Evolutionary conservation across 1,140 invertebrate genomes (phyloP).

Genomic region (Heliothis virescens): DNA sequence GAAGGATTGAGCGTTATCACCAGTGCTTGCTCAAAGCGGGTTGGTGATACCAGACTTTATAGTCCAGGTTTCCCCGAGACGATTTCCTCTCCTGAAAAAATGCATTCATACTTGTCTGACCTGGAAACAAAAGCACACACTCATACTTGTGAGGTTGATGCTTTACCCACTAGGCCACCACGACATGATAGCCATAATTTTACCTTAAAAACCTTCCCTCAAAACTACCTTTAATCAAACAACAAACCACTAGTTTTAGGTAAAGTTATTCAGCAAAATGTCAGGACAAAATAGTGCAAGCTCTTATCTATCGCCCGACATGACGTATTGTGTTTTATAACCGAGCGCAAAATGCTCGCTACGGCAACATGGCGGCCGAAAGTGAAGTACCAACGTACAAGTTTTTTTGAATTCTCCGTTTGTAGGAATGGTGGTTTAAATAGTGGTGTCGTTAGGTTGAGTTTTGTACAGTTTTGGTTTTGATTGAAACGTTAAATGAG

Average conservation of each 20-base stretch:
- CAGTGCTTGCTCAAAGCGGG: no score
- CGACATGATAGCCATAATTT: background rate
- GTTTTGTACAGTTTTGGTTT: no score
- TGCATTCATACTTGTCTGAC: no score
- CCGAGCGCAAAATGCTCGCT: background rate
- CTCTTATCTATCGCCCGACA: background rate
- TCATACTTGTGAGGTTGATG: no score
- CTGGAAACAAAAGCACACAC: no score
- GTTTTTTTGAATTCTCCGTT: background rate
- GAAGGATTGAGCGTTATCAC: no score
- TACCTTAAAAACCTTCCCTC: no score
- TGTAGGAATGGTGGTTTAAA: background rate
- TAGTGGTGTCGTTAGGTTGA: background rate
- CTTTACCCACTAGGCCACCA: no score
- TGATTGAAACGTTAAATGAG: no score
- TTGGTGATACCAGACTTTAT: no score
- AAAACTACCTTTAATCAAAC: background rate
- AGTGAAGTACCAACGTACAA: background rate
- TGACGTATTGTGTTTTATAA: conserved; percentile 24
- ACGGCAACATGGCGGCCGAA: background rate
- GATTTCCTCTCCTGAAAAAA: no score
- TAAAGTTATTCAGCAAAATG: conserved; percentile 12
- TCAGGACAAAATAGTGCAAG: background rate
- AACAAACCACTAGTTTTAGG: background rate
- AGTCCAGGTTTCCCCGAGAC: no score